These are phyloP conservation scores for Ecdyonurus torrentis DNA, from an alignment of 2,888 invertebrate genomes.

Conservation along the genomic window DNA sequence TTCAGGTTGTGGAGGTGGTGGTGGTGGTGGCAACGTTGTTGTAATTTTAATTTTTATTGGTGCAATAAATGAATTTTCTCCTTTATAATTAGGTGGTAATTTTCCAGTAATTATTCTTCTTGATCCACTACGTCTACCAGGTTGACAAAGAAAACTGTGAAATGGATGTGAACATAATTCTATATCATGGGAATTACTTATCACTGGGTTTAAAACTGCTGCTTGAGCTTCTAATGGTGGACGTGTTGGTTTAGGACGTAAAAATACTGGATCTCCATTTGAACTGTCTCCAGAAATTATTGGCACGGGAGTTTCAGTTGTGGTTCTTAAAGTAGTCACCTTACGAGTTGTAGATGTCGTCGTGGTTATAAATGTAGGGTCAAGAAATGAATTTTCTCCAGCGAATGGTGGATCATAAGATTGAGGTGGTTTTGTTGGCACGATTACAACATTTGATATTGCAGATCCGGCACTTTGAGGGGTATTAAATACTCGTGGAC, in stretches of 20 bases:
- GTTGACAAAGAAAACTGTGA: slow-evolving; percentile 2
- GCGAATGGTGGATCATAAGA: not conserved
- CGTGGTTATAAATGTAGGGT: not conserved
- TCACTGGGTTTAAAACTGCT: not conserved
- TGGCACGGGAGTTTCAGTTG: not conserved
- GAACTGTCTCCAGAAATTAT: not conserved
- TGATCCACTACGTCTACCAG: not conserved
- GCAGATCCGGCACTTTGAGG: not conserved
- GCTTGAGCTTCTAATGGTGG: not conserved
- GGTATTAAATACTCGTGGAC: not conserved
- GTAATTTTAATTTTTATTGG: not conserved
- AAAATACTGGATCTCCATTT: not conserved
- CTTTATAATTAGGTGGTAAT: not conserved
- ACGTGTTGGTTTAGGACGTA: not conserved
- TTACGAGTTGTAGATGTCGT: not conserved
- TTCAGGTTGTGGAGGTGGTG: not conserved
- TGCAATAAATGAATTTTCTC: not conserved
- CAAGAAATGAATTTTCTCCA: slow-evolving; percentile 3
- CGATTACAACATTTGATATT: not conserved
- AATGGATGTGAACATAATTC: not conserved
- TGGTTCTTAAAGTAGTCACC: not conserved
- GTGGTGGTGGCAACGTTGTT: not conserved
- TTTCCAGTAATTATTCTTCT: not conserved
- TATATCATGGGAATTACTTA: not conserved
- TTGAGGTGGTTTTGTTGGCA: not conserved